Conservation (phyloP, 1,140 invertebrate genomes). For the Bombus difficillimus region DNA sequence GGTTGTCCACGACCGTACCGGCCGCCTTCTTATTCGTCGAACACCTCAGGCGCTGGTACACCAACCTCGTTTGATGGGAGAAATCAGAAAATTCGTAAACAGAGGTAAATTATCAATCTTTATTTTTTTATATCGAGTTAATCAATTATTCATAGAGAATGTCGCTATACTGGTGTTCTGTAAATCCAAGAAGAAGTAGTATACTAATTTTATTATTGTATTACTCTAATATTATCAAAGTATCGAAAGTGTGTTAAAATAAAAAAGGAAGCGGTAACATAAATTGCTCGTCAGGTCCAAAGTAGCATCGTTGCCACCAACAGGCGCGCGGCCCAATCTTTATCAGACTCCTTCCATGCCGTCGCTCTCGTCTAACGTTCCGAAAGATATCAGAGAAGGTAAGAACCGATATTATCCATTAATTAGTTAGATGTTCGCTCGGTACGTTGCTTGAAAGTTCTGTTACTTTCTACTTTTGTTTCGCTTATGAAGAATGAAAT, state of each 20-base stretch:
- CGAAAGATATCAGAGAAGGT: conserved; percentile 81
- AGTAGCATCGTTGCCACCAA: conserved; percentile 76
- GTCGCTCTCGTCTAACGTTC: conserved; percentile 73
- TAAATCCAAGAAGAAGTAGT: background rate
- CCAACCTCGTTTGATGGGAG: conserved; percentile 78
- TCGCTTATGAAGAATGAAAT: conserved; percentile 53
- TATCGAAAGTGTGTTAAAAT: background rate
- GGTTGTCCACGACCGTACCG: conserved; percentile 78
- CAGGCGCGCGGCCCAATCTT: conserved; percentile 74
- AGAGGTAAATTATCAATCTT: conserved; percentile 70
- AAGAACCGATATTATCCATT: conserved; percentile 35
- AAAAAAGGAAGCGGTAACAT: background rate
- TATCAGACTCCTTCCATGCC: conserved; percentile 79
- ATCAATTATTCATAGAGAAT: background rate
- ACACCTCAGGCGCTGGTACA: conserved; percentile 76
- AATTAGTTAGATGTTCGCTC: conserved; percentile 53
- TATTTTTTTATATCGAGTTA: background rate
- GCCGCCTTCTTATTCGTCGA: conserved; percentile 79
- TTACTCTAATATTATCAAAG: background rate
- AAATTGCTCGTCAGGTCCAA: conserved; percentile 75
- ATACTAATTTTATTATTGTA: background rate
- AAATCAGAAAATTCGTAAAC: conserved; percentile 80
- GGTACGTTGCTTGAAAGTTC: conserved; percentile 59
- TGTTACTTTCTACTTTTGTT: conserved; percentile 58
- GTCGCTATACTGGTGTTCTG: background rate